phyloP scores from a whole-genome alignment of 2,888 invertebrate genomes.

The Tineola bisselliella region DNA sequence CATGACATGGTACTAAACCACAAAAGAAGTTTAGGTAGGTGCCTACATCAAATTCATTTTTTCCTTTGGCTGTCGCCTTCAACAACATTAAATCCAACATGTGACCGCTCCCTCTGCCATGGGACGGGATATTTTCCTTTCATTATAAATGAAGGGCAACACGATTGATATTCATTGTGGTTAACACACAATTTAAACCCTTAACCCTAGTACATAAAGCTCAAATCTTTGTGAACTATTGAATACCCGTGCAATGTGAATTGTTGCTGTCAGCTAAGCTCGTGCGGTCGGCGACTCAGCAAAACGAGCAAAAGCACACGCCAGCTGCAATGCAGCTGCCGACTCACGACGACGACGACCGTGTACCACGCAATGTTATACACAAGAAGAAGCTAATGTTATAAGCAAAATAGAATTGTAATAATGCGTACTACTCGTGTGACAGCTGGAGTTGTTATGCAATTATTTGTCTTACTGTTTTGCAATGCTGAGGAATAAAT shows the following conservation, averaged over 20 bases:
- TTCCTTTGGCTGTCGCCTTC: neutral
- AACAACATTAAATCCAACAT: neutral
- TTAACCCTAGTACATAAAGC: neutral
- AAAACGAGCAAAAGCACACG: slow-evolving; percentile 51
- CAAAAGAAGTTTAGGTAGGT: no score
- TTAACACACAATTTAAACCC: neutral
- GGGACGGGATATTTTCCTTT: slow-evolving; percentile 6
- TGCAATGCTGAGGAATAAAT: no score
- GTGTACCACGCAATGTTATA: neutral
- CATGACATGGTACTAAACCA: no score
- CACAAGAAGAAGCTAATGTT: no score
- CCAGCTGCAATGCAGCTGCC: slow-evolving; percentile 63
- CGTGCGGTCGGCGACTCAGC: slow-evolving; percentile 16
- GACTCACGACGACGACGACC: neutral
- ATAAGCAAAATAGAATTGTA: no score
- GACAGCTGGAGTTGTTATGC: no score
- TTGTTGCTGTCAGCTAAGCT: slow-evolving; percentile 22
- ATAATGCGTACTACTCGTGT: no score
- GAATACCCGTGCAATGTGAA: neutral
- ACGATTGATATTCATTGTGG: neutral
- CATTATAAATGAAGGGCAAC: slow-evolving; percentile 7
- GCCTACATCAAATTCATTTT: neutral
- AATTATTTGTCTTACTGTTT: no score
- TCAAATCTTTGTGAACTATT: neutral
- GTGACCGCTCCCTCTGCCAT: neutral